Evolutionary conservation across 2,888 invertebrate genomes (phyloP), one percentile per base, ranked within the genome.

Genomic region (Melikaiella ostensackeni): DNA sequence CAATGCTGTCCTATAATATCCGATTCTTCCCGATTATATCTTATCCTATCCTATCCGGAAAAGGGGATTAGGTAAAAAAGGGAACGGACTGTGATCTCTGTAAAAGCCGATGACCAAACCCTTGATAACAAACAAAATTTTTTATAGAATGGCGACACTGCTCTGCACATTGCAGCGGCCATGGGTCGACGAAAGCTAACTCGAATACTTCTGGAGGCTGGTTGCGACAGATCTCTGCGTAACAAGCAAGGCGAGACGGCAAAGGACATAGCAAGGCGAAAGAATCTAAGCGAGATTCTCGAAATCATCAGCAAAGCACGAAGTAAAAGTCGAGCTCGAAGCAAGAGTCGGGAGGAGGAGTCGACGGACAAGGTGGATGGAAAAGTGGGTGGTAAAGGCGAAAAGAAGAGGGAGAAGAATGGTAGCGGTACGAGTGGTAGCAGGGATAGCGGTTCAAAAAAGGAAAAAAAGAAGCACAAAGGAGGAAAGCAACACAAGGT

Each of bases 131-230:
- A 38, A 38, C 38, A 16, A 64, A 21, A n/a, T 4, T 73, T 33
- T 59, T 77, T 64, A 5, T 82, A 94, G 93, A 99, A 99, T 92
- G 98, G 98, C 0, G 98, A 99, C 92, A 98, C 98, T 0, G 96
- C 98, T 0, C 92, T 99, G 19, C 98, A 99, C 91, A 98, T 99
- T 86, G 96, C 98, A 0, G 96, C 98, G 11, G 98, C 98, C 1
- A 97, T 98, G 97, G 98, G 98, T 8, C 93, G 98, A 30, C 92
- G 98, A 75, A 98, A 98, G 92, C 93, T 99, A 79, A 97, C 98
- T 13, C 94, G 97, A 87, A 97, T 99, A 83, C 93, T 99, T 27
- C 93, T 98, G 42, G 97, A 98, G 90, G 96, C 97, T 0, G 96
- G 96, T 76, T 96, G 97, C 88, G 96, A 95, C 85, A 92, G 93